Evolutionary conservation across 1,140 invertebrate species (phyloP), one percentile per base, ranked within the genome.

Genomic region (Diabrotica undecimpunctata): DNA sequence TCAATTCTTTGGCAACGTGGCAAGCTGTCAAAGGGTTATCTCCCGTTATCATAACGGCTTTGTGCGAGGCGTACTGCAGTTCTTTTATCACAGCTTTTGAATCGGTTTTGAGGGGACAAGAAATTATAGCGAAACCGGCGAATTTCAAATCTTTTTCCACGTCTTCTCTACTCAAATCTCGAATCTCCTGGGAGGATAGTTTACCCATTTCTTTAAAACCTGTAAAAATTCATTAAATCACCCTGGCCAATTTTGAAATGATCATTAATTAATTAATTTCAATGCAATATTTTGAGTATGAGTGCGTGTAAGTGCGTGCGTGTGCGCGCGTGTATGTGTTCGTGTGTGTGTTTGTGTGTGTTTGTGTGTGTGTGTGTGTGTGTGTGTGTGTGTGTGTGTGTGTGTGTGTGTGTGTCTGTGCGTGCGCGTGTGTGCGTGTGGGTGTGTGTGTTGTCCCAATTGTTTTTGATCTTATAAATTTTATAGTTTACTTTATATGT

Each of bases 11-110:
- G 5, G 96, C 96, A 6, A 99, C 97, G 80, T 99, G 96, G 81
- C 97, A 99, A 13, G 98, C 98, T 0, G 98, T 99, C 41, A 99
- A 80, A 7, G 97, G 95, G 85, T 98, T 99, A 79, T 99, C 98
- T 53, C 98, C 98, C 14, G 98, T 99, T 41, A 99, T 99, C 96
- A 99, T 99, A 2, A 93, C 88, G 12, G 96, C 93, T 82, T 94
- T 83, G 83, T 99, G 97, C 9, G 95, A 97, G 7, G 96, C 89
- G 74, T 92, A 85, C 51, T 95, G 84, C 52, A 99, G 90, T 83
- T 99, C 96, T 74, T 90, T 91, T 56, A 99, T 94, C 8, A 96
- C 94, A 59, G 86, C 81, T 78, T 95, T 95, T 0, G 97, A 99
- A 79, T 99, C 97, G 0, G 86, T 82, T 81, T 99, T 99, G 54